A percentile compares a stretch with the other conserved stretches of the same genome.
Evolutionary conservation across 1,140 invertebrate genomes (phyloP).

Genomic region (Monochamus saltuarius): DNA sequence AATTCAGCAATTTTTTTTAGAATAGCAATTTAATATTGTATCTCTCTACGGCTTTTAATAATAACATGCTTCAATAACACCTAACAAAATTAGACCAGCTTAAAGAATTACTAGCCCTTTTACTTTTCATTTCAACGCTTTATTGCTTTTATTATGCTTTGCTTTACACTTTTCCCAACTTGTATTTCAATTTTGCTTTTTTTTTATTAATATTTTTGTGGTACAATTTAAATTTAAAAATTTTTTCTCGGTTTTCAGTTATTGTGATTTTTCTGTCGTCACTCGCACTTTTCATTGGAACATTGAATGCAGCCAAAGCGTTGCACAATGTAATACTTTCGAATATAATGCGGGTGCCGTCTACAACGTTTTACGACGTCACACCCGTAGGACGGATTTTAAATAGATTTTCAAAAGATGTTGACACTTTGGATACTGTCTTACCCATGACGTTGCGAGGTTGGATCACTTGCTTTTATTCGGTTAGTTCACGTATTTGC

Average conservation of each 20-base stretch:
- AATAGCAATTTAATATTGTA: background rate
- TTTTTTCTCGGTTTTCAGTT: conserved; percentile 55
- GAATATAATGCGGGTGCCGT: conserved; percentile 70
- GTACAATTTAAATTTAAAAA: conserved; percentile 31
- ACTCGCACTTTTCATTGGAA: conserved; percentile 68
- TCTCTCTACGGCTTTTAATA: too few relatives aligned
- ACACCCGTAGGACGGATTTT: conserved; percentile 82
- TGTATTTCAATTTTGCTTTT: background rate
- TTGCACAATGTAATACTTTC: conserved; percentile 69
- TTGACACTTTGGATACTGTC: conserved; percentile 76
- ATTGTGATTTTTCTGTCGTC: conserved; percentile 67
- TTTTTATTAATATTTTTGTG: conserved; percentile 9
- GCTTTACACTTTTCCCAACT: conserved; percentile 1
- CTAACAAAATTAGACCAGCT: too few relatives aligned
- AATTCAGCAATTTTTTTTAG: too few relatives aligned
- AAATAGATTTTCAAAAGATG: conserved; percentile 84
- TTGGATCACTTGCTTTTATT: conserved; percentile 69
- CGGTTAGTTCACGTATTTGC: conserved; percentile 55
- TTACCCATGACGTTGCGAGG: conserved; percentile 70
- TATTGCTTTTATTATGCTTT: background rate
- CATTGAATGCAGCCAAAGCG: conserved; percentile 67
- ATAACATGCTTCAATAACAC: too few relatives aligned
- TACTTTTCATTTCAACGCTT: background rate
- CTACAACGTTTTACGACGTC: conserved; percentile 79
- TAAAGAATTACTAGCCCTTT: too few relatives aligned